Base-by-base conservation (phyloP, 2,888 invertebrate genomes). In the Cataglyphis cursor region DNA sequence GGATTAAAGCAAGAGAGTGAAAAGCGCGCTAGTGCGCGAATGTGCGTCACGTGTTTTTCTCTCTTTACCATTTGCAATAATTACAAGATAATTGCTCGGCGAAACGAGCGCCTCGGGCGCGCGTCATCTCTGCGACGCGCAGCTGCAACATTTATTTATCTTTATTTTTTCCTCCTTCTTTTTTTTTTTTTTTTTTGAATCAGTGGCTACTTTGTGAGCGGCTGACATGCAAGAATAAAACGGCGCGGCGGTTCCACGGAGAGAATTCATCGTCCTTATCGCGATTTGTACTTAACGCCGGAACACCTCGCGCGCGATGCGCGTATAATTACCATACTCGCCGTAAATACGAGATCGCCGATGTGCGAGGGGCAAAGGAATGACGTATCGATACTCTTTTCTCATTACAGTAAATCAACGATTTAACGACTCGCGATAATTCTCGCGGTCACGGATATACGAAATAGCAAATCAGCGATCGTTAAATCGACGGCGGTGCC, bases 401-500 rank as follows among this genome's bases (percentile, higher is more conserved):
- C 59, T 28, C 44, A 72, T 70, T 70, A 70, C 24, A 28, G 41
- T 80, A 72, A 80, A 80, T 80, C 59, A 80, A 31, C 35, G 18
- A 51, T 31, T 68, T 68, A 68, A 68, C 31, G 59, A 44, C 24
- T 72, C 57, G 72, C 59, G 78, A 48, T 70, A 72, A 72, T 70
- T 61, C 72, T 21, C 66, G 75, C 73, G 81, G 62, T 80, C 62
- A 68, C 64, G 80, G 51, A 68, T 28, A 68, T 41, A 48, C 73
- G 76, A 85, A 87, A 83, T 82, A 82, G 81, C 82, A 78, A 86
- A 62, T 74, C 66, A 54, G 73, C 82, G 74, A 62, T 88, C 84
- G 83, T 83, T 86, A 80, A 76, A 81, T 64, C 82, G 76, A 44
- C 28, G 62, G 48, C 64, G 64, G 51, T 48, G 51, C 66, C 76